Evolutionary conservation across 2,888 invertebrate genomes (phyloP).

Genomic region (Gasteruption jaculator): DNA sequence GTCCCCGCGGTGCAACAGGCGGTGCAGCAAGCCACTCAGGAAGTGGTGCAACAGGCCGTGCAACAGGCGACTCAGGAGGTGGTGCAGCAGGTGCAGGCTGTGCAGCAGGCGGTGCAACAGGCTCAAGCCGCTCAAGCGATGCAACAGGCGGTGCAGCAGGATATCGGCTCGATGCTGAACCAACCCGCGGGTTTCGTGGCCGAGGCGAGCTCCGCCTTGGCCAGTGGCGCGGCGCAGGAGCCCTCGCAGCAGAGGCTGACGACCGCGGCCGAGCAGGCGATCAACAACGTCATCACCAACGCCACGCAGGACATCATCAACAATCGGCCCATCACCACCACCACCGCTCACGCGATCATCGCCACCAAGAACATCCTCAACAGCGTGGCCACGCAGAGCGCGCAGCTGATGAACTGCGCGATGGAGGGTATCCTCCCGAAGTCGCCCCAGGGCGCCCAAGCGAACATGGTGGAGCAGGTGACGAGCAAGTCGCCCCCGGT

Average conservation of each 20-base stretch:
- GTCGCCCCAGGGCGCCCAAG: constrained; percentile 37
- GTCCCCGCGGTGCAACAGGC: constrained; percentile 45
- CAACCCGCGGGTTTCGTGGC: constrained; percentile 47
- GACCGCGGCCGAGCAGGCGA: constrained; percentile 47
- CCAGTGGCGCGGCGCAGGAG: constrained; percentile 46
- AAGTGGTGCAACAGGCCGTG: constrained; percentile 45
- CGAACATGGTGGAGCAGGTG: constrained; percentile 44
- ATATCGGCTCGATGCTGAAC: constrained; percentile 46
- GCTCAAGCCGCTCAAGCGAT: constrained; percentile 49
- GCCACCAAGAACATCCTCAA: constrained; percentile 49
- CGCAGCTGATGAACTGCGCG: constrained; percentile 46
- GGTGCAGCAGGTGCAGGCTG: constrained; percentile 45
- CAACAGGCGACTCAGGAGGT: constrained; percentile 46
- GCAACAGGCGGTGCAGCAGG: constrained; percentile 50
- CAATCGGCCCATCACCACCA: constrained; percentile 45
- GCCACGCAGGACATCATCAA: constrained; percentile 49
- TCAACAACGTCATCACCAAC: constrained; percentile 46
- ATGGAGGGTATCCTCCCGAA: constrained; percentile 48
- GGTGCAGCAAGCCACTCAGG: constrained; percentile 43
- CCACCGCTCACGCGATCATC: constrained; percentile 50
- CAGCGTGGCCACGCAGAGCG: constrained; percentile 47
- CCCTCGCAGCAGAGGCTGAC: constrained; percentile 45
- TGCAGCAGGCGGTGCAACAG: constrained; percentile 48
- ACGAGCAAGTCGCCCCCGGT: constrained; percentile 39
- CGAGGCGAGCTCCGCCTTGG: constrained; percentile 46